phyloP scores from a whole-genome alignment of 2,797 vertebrate genomes.

The Parambassis ranga region DNA sequence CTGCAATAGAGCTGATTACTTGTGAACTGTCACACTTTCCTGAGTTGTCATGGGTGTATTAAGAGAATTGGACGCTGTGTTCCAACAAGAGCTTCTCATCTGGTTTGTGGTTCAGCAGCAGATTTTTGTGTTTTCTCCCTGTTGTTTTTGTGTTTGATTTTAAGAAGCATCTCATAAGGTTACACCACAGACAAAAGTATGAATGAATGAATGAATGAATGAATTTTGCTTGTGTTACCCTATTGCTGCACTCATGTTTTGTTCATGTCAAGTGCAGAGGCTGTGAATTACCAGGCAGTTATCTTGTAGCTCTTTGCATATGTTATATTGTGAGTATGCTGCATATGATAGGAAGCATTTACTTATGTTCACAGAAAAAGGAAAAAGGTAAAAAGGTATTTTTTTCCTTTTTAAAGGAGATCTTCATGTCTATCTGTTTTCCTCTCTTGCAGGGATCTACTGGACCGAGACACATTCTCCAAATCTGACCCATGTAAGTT shows the following conservation, averaged over 20 bases:
- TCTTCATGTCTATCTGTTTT: slow-evolving; percentile 11
- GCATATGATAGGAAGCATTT: neutral
- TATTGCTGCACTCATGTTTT: too few species aligned
- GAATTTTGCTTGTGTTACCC: too few species aligned
- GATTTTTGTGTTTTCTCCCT: neutral
- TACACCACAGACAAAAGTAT: too few species aligned
- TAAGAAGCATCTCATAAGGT: too few species aligned
- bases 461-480: slow-evolving; percentile 97
- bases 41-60: neutral
- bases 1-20: neutral
- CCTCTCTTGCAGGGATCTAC: slow-evolving; percentile 83
- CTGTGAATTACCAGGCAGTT: slow-evolving; percentile 23
- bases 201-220: too few species aligned
- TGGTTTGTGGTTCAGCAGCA: neutral
- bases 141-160: too few species aligned
- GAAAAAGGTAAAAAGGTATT: too few species aligned
- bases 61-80: neutral
- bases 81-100: neutral
- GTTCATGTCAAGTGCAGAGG: slow-evolving; percentile 25
- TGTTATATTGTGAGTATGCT: neutral
- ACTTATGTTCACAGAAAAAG: neutral
- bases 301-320: neutral
- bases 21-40: neutral
- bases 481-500: slow-evolving; percentile 95
- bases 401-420: neutral